Evolutionary conservation across 2,113 vertebrate genomes (phyloP).

Genomic region (Prolemur simus): DNA sequence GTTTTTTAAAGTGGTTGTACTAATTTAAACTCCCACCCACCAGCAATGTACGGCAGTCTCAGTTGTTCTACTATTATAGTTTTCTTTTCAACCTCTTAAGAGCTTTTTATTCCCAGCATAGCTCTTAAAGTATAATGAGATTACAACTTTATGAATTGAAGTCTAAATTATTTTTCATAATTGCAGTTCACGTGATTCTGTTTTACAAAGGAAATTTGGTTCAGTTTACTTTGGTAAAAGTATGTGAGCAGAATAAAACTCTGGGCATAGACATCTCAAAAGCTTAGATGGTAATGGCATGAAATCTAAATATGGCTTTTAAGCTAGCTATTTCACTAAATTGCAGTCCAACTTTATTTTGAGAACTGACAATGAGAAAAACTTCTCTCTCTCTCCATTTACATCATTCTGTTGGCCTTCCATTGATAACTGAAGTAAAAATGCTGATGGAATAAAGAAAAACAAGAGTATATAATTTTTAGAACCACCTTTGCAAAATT

Average conservation of each 20-base stretch:
- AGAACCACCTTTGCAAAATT: neutral
- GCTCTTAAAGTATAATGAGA: neutral
- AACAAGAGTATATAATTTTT: neutral
- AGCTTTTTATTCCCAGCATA: neutral
- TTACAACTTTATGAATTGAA: slow-evolving; percentile 5
- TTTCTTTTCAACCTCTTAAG: slow-evolving; percentile 1
- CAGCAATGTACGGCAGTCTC: neutral
- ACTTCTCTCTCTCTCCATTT: neutral
- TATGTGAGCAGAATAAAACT: neutral
- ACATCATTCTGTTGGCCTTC: neutral
- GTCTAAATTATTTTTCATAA: slow-evolving; percentile 47
- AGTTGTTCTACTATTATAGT: neutral
- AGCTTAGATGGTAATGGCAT: neutral
- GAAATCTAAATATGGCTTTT: neutral
- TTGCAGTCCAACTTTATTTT: neutral
- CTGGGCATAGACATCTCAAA: neutral
- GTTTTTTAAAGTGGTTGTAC: neutral
- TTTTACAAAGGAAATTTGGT: neutral
- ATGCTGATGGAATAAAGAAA: neutral
- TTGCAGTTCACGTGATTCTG: neutral
- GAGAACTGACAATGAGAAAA: neutral
- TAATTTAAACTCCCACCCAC: neutral
- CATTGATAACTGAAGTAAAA: neutral
- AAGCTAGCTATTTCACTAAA: neutral
- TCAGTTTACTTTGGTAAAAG: neutral